phyloP scores from a whole-genome alignment of 2,888 invertebrate genomes.

The Cynaeus angustus region DNA sequence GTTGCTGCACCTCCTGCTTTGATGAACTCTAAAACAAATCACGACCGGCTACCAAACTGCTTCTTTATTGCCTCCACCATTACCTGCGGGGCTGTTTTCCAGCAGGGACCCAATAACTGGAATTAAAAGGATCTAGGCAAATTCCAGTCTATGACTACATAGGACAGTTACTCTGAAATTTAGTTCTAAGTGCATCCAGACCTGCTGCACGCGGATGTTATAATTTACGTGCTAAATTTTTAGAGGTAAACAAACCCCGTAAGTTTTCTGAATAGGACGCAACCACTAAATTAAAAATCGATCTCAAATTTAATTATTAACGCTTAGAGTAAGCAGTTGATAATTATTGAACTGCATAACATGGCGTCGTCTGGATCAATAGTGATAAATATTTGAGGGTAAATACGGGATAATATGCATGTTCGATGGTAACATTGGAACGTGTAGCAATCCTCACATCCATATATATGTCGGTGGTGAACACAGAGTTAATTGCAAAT shows the following conservation, averaged over 20 bases:
- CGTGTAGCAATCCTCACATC: slow-evolving; percentile 23
- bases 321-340: background rate
- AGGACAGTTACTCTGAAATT: background rate
- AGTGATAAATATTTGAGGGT: slow-evolving; percentile 43
- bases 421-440: slow-evolving; percentile 40
- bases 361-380: slow-evolving; percentile 34
- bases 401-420: slow-evolving; percentile 45
- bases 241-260: too few relatives aligned
- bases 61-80: slow-evolving; percentile 56
- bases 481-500: slow-evolving; percentile 64
- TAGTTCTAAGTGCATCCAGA: background rate
- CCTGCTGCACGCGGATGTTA: too few relatives aligned
- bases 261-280: too few relatives aligned
- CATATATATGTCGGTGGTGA: slow-evolving; percentile 30
- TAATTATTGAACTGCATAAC: slow-evolving; percentile 16
- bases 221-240: too few relatives aligned
- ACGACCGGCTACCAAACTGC: slow-evolving; percentile 59
- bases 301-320: background rate
- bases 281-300: too few relatives aligned
- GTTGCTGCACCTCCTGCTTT: slow-evolving; percentile 60
- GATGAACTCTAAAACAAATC: slow-evolving; percentile 65
- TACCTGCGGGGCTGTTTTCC: slow-evolving; percentile 35
- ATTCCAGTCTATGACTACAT: slow-evolving; percentile 6
- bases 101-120: slow-evolving; percentile 30
- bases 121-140: slow-evolving; percentile 35